phyloP scores from a whole-genome alignment of 2,888 invertebrate genomes.

The Polylopha cassiicola region DNA sequence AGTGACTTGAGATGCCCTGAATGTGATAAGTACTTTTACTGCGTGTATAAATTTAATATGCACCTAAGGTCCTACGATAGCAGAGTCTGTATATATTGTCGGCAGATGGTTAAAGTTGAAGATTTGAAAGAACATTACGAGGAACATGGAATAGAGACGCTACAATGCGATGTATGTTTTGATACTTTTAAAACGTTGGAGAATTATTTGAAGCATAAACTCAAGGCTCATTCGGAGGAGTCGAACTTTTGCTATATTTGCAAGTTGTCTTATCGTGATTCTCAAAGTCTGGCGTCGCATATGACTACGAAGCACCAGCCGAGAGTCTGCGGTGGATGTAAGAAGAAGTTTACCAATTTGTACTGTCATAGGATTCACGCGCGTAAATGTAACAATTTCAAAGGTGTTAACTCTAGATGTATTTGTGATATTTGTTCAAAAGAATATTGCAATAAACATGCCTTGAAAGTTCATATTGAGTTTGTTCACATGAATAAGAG shows the following conservation, averaged over 20 bases:
- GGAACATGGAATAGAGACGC: slow-evolving; percentile 28
- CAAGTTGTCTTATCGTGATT: slow-evolving; percentile 31
- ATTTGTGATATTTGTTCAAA: slow-evolving; percentile 47
- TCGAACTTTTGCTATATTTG: slow-evolving; percentile 38
- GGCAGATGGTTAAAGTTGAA: slow-evolving; percentile 29
- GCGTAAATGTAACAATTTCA: slow-evolving; percentile 27
- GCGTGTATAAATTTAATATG: slow-evolving; percentile 31
- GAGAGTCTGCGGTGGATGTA: slow-evolving; percentile 35
- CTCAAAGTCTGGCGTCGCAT: slow-evolving; percentile 31
- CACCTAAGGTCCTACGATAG: slow-evolving; percentile 37
- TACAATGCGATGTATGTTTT: slow-evolving; percentile 35
- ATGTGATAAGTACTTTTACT: slow-evolving; percentile 31
- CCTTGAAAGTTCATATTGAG: slow-evolving; percentile 36
- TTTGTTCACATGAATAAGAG: slow-evolving; percentile 30
- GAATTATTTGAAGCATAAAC: slow-evolving; percentile 28
- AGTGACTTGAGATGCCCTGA: slow-evolving; percentile 34
- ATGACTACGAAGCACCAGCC: slow-evolving; percentile 32
- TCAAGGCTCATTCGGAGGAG: slow-evolving; percentile 24
- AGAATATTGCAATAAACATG: slow-evolving; percentile 31
- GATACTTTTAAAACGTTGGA: slow-evolving; percentile 29
- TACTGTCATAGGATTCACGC: slow-evolving; percentile 38
- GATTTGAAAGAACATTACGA: slow-evolving; percentile 29
- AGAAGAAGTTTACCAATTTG: slow-evolving; percentile 34
- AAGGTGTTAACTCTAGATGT: slow-evolving; percentile 20
- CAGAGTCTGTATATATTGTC: slow-evolving; percentile 39